Percentiles rank a stretch among this genome's conserved stretches.
phyloP scores from a whole-genome alignment of 2,888 invertebrate genomes.

The Hymenopus coronatus region DNA sequence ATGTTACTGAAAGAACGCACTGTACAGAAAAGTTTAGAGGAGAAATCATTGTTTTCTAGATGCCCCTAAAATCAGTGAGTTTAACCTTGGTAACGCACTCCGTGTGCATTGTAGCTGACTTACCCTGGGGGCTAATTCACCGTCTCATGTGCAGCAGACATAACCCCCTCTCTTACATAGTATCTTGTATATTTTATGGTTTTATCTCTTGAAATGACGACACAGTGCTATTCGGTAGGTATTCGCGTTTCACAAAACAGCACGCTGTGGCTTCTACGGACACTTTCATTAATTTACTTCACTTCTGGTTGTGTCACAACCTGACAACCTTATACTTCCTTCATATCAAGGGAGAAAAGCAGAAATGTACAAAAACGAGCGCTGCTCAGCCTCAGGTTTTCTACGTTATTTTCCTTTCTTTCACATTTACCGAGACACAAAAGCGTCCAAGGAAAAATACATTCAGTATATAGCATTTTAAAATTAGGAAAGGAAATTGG shows the following conservation, averaged over 20 bases:
- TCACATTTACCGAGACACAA: not conserved
- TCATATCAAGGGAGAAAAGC: slow-evolving; percentile 7
- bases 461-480: not conserved
- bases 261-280: slow-evolving; percentile 24
- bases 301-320: slow-evolving; percentile 28
- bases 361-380: not conserved
- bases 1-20: too few relatives aligned
- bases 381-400: not conserved
- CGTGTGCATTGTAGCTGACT: not conserved
- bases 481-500: slow-evolving; percentile 3
- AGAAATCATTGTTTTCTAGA: too few relatives aligned
- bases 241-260: slow-evolving; percentile 9
- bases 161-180: not conserved
- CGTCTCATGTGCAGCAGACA: not conserved
- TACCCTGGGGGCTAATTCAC: not conserved
- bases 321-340: slow-evolving; percentile 22
- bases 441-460: not conserved
- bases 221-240: not conserved
- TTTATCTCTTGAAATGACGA: not conserved
- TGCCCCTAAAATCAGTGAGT: too few relatives aligned
- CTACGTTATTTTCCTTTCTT: not conserved
- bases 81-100: too few relatives aligned
- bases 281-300: slow-evolving; percentile 33
- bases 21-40: too few relatives aligned
- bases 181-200: not conserved